Conservation (phyloP, 2,113 vertebrate genomes). For the Crotalus viridis region DNA sequence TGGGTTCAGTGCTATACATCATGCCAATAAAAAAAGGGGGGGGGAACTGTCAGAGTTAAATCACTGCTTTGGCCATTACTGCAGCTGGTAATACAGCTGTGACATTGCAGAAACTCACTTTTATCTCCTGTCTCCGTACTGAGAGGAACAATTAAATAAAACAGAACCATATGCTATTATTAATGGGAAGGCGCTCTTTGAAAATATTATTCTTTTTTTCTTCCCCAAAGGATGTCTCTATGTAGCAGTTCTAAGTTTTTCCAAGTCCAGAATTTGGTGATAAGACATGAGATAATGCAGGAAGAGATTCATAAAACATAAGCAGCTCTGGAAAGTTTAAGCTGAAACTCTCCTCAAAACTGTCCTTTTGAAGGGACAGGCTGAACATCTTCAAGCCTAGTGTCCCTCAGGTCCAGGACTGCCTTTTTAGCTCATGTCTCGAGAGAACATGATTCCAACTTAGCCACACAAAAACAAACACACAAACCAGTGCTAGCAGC, state of each 20-base stretch:
- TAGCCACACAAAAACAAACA: background rate
- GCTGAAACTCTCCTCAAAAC: conserved; percentile 18
- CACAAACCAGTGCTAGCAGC: background rate
- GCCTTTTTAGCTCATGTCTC: background rate
- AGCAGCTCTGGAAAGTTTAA: conserved; percentile 45
- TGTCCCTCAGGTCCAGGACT: conserved; percentile 17
- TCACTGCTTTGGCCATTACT: conserved; percentile 56
- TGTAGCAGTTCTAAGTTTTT: conserved; percentile 39
- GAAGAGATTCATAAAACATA: conserved; percentile 52
- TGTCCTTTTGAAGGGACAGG: conserved; percentile 30
- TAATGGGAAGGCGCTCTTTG: conserved; percentile 50
- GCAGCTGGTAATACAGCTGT: conserved; percentile 63
- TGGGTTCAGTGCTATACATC: conserved; percentile 48
- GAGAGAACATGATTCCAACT: background rate
- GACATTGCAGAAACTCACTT: conserved; percentile 63
- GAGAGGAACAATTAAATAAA: conserved; percentile 65
- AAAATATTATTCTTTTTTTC: conserved; percentile 47
- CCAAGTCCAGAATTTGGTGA: conserved; percentile 49
- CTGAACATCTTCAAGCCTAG: conserved; percentile 44
- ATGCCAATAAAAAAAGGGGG: conserved; percentile 32
- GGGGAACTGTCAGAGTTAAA: conserved; percentile 11
- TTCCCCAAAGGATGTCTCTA: conserved; percentile 44
- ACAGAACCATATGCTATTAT: conserved; percentile 60
- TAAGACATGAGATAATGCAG: conserved; percentile 34
- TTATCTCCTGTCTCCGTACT: conserved; percentile 59